phyloP scores from a whole-genome alignment of 1,140 invertebrate species.

The Drosophila kohkoa region DNA sequence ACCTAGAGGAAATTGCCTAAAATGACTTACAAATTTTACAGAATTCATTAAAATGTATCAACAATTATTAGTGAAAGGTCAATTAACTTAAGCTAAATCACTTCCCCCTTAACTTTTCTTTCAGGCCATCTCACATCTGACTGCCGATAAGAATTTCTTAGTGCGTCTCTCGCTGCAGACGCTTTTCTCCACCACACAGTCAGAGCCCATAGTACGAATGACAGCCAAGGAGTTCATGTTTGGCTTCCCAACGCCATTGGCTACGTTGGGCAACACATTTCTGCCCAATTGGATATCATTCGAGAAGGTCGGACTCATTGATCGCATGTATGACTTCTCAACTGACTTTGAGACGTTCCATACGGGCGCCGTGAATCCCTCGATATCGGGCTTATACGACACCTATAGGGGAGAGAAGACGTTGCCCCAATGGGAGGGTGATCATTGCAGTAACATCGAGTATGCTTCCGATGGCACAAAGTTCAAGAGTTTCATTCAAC shows the following conservation, averaged over 20 bases:
- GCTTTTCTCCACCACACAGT: slow-evolving; percentile 88
- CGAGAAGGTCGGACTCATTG: slow-evolving; percentile 92
- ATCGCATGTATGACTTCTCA: slow-evolving; percentile 94
- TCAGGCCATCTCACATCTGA: slow-evolving; percentile 92
- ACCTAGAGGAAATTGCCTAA: too few relatives aligned
- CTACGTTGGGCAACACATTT: slow-evolving; percentile 91
- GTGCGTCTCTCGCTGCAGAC: slow-evolving; percentile 89
- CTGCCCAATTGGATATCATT: slow-evolving; percentile 93
- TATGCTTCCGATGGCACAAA: slow-evolving; percentile 94
- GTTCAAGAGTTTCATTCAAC: slow-evolving; percentile 89
- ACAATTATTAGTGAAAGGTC: too few relatives aligned
- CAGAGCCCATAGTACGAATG: slow-evolving; percentile 90
- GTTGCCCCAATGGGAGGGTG: slow-evolving; percentile 90
- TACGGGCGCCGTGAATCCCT: slow-evolving; percentile 89
- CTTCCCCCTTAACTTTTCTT: slow-evolving; percentile 29
- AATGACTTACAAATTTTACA: too few relatives aligned
- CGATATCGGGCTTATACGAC: slow-evolving; percentile 89
- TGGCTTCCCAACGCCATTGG: slow-evolving; percentile 90
- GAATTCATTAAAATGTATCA: too few relatives aligned
- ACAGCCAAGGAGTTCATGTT: slow-evolving; percentile 94
- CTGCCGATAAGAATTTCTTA: slow-evolving; percentile 87
- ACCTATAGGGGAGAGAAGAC: slow-evolving; percentile 90
- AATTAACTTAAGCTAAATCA: too few relatives aligned
- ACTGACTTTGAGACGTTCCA: slow-evolving; percentile 92
- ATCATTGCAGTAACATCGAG: slow-evolving; percentile 90